Evolutionary conservation across 2,888 invertebrate genomes (phyloP).

Genomic region (Choreutis nemorana): DNA sequence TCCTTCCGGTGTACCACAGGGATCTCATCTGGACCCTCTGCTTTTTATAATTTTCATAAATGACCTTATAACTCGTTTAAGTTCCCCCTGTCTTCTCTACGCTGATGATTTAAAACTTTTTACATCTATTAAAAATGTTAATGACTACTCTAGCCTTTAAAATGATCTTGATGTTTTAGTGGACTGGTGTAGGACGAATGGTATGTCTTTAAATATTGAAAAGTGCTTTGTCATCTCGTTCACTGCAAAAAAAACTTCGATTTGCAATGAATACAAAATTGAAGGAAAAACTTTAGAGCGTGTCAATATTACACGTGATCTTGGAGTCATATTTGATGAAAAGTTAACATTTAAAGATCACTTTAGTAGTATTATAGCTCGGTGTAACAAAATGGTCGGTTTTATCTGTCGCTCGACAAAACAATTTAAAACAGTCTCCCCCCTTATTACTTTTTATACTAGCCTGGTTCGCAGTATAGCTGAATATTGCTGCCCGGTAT

Average conservation of each 20-base stretch:
- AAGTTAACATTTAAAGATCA: not conserved
- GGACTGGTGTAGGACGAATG: not conserved
- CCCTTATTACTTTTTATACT: too few relatives aligned
- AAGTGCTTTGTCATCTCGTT: conserved; percentile 2
- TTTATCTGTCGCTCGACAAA: not conserved
- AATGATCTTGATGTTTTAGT: not conserved
- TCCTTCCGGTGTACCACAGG: conserved; percentile 7
- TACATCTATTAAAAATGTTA: not conserved
- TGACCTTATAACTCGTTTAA: too few relatives aligned
- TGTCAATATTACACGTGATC: too few relatives aligned
- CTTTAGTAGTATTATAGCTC: not conserved
- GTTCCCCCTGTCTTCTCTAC: conserved; percentile 1
- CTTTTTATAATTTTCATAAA: conserved; percentile 5
- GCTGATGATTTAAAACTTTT: conserved; percentile 7
- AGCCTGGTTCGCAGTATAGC: too few relatives aligned
- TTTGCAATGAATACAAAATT: not conserved
- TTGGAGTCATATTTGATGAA: not conserved
- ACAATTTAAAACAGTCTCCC: not conserved
- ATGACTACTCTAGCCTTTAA: conserved; percentile 1
- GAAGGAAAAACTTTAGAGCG: not conserved
- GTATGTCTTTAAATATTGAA: conserved; percentile 2
- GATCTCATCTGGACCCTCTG: conserved; percentile 5
- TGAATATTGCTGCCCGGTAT: too few relatives aligned
- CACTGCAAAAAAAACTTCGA: too few relatives aligned
- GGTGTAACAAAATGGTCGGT: not conserved